These are phyloP conservation scores for Manacus vitellinus DNA, from an alignment of 2,113 vertebrate genomes.

Conservation along the genomic window DNA sequence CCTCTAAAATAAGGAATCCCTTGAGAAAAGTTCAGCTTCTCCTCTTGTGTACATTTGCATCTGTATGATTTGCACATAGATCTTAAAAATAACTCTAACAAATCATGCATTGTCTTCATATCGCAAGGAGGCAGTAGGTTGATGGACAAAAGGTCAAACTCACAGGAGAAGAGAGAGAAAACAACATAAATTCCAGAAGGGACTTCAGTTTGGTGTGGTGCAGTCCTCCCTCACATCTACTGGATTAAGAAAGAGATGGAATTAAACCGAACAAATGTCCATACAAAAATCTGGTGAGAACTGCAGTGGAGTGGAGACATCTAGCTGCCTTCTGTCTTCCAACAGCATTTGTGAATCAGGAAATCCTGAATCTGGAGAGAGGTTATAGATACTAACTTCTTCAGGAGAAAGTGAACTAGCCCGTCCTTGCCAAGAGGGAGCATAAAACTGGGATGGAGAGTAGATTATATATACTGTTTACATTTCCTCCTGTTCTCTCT, in stretches of 20 bases:
- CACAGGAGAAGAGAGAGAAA: not conserved
- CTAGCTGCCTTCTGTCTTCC: conserved; percentile 51
- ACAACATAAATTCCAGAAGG: not conserved
- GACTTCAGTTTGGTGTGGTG: not conserved
- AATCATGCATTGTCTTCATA: not conserved
- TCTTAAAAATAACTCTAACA: not conserved
- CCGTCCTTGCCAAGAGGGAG: not conserved
- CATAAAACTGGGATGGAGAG: not conserved
- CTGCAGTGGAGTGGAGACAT: conserved; percentile 59
- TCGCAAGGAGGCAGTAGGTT: not conserved
- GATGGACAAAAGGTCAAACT: not conserved
- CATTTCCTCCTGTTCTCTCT: not conserved
- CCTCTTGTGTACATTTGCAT: not conserved
- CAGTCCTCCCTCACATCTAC: not conserved
- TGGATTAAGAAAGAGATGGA: not conserved
- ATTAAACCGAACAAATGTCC: not conserved
- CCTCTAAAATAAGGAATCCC: not conserved
- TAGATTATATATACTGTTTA: not conserved
- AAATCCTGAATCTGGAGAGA: not conserved
- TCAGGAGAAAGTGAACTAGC: not conserved
- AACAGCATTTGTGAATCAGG: not conserved
- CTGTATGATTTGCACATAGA: not conserved
- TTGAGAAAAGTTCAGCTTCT: not conserved
- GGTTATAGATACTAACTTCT: not conserved
- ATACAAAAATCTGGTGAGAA: not conserved